These are phyloP conservation scores for Pyrgus malvae DNA, from an alignment of 2,888 invertebrate genomes.

Conservation along the genomic window DNA sequence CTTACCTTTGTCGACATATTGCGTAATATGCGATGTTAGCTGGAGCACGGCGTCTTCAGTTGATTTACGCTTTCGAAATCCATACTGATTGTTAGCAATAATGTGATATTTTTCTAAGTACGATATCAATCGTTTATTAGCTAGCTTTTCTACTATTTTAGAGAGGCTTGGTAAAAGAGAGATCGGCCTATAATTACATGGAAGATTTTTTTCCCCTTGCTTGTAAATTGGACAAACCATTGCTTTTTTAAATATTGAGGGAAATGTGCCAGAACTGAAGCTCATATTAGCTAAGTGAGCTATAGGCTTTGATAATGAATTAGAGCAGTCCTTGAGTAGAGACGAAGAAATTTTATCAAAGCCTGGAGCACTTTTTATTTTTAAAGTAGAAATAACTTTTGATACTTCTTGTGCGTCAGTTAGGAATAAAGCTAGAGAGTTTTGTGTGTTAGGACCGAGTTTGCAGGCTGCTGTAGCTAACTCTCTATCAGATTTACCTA, in stretches of 20 bases:
- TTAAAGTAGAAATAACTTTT: neutral
- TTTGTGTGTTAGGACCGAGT: neutral
- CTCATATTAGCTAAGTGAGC: neutral
- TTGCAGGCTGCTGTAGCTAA: neutral
- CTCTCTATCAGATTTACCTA: neutral
- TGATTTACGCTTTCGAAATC: neutral
- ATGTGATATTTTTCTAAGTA: neutral
- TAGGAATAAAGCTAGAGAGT: neutral
- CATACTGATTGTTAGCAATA: neutral
- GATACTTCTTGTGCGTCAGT: neutral
- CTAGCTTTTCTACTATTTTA: conserved; percentile 19
- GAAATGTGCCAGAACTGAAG: neutral
- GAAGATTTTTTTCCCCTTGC: neutral
- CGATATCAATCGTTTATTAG: conserved; percentile 7
- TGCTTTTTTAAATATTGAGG: neutral
- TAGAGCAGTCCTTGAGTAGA: neutral
- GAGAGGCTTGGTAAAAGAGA: conserved; percentile 10
- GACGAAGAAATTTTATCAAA: neutral
- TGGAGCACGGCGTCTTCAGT: conserved; percentile 15
- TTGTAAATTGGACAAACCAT: neutral
- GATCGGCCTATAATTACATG: conserved; percentile 20
- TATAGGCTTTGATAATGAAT: neutral
- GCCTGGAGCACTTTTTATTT: neutral
- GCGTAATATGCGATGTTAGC: too few species aligned
- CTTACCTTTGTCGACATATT: conserved; percentile 1